phyloP scores from a whole-genome alignment of 2,797 vertebrate genomes.

The Sebastes alutus region DNA sequence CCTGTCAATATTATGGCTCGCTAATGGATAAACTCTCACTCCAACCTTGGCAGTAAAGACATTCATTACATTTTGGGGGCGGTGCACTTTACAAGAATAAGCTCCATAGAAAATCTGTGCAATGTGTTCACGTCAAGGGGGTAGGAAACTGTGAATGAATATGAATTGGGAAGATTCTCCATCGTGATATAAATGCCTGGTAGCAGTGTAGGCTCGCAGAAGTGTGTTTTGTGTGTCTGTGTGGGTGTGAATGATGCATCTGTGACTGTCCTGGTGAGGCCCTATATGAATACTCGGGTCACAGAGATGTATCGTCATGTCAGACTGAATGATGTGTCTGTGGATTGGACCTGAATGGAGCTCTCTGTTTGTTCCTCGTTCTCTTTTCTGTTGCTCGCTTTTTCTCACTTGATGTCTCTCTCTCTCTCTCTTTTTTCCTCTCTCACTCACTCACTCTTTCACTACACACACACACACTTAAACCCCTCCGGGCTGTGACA shows the following conservation, averaged over 20 bases:
- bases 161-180: slow-evolving; percentile 45
- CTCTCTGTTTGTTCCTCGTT: slow-evolving; percentile 77
- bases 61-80: slow-evolving; percentile 57
- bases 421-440: slow-evolving; percentile 1
- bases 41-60: slow-evolving; percentile 57
- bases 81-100: slow-evolving; percentile 33
- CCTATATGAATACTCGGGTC: slow-evolving; percentile 71
- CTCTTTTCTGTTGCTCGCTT: slow-evolving; percentile 30
- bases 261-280: slow-evolving; percentile 61
- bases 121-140: slow-evolving; percentile 25
- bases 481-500: slow-evolving; percentile 65
- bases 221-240: slow-evolving; percentile 63
- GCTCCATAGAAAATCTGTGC: slow-evolving; percentile 38
- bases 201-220: slow-evolving; percentile 45
- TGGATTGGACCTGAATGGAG: slow-evolving; percentile 78
- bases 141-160: slow-evolving; percentile 39
- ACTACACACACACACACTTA: slow-evolving; percentile 35
- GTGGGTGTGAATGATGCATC: slow-evolving; percentile 73
- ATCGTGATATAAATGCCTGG: slow-evolving; percentile 58
- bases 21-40: slow-evolving; percentile 75
- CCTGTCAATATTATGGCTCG: slow-evolving; percentile 77
- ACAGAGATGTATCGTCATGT: slow-evolving; percentile 73
- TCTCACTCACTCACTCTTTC: background rate
- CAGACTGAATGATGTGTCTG: slow-evolving; percentile 81
- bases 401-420: slow-evolving; percentile 37